Conservation (phyloP, 2,797 vertebrate species). For the Sebastes nivosus region DNA sequence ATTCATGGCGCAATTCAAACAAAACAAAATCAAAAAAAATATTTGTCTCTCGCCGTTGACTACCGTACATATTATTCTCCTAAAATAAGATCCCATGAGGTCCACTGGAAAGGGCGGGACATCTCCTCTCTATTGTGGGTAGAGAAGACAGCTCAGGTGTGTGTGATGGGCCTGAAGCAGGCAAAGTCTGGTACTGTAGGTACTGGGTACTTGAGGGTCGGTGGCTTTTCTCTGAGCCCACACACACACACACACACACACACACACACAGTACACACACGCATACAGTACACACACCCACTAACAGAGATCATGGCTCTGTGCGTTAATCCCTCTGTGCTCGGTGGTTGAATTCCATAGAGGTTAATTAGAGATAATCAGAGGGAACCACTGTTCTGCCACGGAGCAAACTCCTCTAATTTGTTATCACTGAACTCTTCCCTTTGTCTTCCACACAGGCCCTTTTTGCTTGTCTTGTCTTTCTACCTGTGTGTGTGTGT, state of each 20-base stretch:
- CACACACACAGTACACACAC: slow-evolving; percentile 16
- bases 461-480: slow-evolving; percentile 28
- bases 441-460: slow-evolving; percentile 50
- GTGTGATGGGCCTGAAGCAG: background rate
- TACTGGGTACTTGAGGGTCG: background rate
- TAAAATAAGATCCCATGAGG: no score
- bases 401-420: slow-evolving; percentile 68
- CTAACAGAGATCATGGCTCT: slow-evolving; percentile 49
- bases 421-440: slow-evolving; percentile 68
- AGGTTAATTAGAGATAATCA: slow-evolving; percentile 85
- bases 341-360: slow-evolving; percentile 69
- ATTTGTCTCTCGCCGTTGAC: no score
- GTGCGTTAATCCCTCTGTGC: slow-evolving; percentile 66
- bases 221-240: background rate
- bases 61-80: no score
- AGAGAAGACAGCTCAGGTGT: background rate
- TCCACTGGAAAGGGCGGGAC: no score
- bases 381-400: slow-evolving; percentile 74
- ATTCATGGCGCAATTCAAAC: no score
- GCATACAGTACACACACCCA: background rate
- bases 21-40: no score
- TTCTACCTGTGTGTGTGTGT: slow-evolving; percentile 5
- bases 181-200: slow-evolving; percentile 9
- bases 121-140: background rate
- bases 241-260: slow-evolving; percentile 14